phyloP scores from a whole-genome alignment of 2,888 invertebrate genomes.

The Philereme vetulata region DNA sequence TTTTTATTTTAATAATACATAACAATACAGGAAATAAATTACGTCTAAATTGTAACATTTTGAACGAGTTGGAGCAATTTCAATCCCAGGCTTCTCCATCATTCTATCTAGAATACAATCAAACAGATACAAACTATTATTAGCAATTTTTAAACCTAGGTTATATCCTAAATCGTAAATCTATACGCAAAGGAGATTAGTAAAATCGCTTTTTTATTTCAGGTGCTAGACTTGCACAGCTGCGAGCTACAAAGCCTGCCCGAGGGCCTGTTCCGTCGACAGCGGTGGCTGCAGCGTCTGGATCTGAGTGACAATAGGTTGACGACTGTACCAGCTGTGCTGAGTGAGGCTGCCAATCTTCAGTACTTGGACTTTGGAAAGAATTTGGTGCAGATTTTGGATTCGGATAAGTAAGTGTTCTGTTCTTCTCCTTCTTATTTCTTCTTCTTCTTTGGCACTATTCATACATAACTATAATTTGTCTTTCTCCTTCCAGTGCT shows the following conservation, averaged over 20 bases:
- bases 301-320: slow-evolving; percentile 86
- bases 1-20: no score
- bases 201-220: slow-evolving; percentile 7
- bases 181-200: no score
- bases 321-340: slow-evolving; percentile 77
- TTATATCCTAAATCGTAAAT: no score
- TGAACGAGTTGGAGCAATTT: no score
- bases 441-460: no score
- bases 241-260: slow-evolving; percentile 85
- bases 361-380: slow-evolving; percentile 84
- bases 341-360: slow-evolving; percentile 81
- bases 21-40: no score
- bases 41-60: no score
- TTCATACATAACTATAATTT: no score
- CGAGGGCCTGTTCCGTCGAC: slow-evolving; percentile 84
- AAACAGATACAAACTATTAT: no score
- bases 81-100: no score
- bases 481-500: slow-evolving; percentile 60
- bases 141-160: no score
- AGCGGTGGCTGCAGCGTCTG: slow-evolving; percentile 83
- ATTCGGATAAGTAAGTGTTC: slow-evolving; percentile 55
- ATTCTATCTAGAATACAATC: no score
- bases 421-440: background rate
- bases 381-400: slow-evolving; percentile 84
- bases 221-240: slow-evolving; percentile 86